Conservation (phyloP, 2,888 invertebrate species). For the Folsomia manolachei region DNA sequence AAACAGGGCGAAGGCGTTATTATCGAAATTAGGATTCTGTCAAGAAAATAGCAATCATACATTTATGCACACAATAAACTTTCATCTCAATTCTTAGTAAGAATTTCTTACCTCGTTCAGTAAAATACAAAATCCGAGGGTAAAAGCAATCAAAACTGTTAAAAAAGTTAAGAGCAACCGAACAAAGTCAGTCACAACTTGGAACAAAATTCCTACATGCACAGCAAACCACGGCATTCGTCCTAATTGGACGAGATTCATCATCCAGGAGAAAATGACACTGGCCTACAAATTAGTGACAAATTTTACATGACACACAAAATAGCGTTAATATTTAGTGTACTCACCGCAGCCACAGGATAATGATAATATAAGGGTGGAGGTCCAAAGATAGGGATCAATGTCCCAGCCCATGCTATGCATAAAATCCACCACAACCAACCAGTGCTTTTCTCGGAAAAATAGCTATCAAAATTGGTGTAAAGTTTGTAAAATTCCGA, state of each 20-base stretch:
- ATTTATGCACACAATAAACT: background rate
- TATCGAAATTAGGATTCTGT: background rate
- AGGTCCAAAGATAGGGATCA: conserved; percentile 25
- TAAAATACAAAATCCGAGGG: conserved; percentile 73
- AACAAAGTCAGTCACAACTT: conserved; percentile 52
- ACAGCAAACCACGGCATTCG: conserved; percentile 81
- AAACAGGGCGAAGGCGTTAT: conserved; percentile 27
- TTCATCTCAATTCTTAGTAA: background rate
- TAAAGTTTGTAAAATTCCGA: conserved; percentile 33
- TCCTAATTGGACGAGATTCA: conserved; percentile 80
- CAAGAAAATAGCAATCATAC: conserved; percentile 12
- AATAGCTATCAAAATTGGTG: background rate
- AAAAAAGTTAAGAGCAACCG: conserved; percentile 72
- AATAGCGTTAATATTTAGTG: no score
- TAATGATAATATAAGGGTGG: conserved; percentile 33
- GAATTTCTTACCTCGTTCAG: conserved; percentile 59
- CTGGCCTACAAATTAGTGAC: conserved; percentile 54
- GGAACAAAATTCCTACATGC: conserved; percentile 84
- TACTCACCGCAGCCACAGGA: conserved; percentile 38
- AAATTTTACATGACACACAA: background rate
- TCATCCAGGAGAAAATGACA: conserved; percentile 76
- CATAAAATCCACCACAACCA: conserved; percentile 38
- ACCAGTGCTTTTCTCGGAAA: background rate
- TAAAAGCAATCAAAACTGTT: conserved; percentile 75
- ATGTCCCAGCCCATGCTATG: conserved; percentile 18